Base-by-base conservation (phyloP, 2,797 vertebrate genomes). In the Oreochromis grahami region DNA sequence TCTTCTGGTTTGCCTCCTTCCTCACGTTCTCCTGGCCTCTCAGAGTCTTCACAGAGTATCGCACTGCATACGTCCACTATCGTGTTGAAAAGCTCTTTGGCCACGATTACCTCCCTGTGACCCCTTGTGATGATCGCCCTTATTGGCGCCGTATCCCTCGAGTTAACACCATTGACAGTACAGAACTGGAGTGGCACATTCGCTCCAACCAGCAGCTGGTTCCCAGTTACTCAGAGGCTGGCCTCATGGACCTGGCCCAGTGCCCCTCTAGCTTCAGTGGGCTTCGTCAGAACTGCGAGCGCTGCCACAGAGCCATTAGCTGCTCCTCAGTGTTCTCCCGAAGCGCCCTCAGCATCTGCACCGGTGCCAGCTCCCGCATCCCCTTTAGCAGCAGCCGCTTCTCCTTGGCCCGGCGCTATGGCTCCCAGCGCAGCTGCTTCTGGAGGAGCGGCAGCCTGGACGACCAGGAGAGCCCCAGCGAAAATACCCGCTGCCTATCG, bases 121-220 rank as follows among this genome's bases (percentile, higher is more conserved):
- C 98, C 0, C 98, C 98, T 0, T 97, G 97, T 0, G 98, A 98
- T 2, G 98, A 98, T 15, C 97, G 97, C 45, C 96, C 97, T 17
- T 97, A 97, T 92, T 97, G 97, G 92, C 97, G 97, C 21, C 97
- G 97, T 60, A 98, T 99, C 94, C 98, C 98, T n/a, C 97, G 98
- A 0, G 98, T 99, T 82, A 99, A 99, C 95, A 99, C 98, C 5
- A 97, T 99, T 32, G 98, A 99, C 96, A 99, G 98, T 91, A 99
- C 98, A 0, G 98, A 99, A 90, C 94, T 99, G 80, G 98, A 99
- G 88, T 99, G 98, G 98, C 98, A 99, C 94, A 99, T 99, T 82
- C 97, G 98, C 6, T 99, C 98, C 93, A 99, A 99, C 93, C 98
- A 98, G 96, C 98, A 99, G 87, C 96, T 99, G 91, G 98, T 99